Conservation (phyloP, 2,888 invertebrate species). For the Melinopterus prodromus region DNA sequence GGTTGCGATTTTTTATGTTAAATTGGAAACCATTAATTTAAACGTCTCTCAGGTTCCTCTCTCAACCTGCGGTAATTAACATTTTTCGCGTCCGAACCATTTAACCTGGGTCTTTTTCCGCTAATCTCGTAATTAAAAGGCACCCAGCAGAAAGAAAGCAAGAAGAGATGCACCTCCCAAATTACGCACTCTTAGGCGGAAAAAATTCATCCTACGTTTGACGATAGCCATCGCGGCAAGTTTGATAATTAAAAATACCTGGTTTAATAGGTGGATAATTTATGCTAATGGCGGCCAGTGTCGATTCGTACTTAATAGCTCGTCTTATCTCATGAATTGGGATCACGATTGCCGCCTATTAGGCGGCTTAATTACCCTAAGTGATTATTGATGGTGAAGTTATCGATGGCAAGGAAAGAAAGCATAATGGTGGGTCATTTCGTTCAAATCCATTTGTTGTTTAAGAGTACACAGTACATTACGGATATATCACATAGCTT, state of each 20-base stretch:
- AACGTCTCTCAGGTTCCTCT: neutral
- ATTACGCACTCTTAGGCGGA: neutral
- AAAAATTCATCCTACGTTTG: neutral
- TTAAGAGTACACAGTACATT: too few species aligned
- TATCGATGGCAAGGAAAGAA: neutral
- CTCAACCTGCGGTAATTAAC: neutral
- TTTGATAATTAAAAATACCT: neutral
- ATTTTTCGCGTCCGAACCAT: neutral
- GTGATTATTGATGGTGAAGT: neutral
- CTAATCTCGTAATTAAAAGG: neutral
- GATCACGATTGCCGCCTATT: neutral
- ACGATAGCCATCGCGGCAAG: neutral
- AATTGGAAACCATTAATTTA: conserved; percentile 4
- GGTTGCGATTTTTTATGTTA: conserved; percentile 4
- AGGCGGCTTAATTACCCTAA: neutral
- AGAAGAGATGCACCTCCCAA: neutral
- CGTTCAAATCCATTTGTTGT: too few species aligned
- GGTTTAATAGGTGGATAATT: neutral
- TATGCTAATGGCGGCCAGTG: neutral
- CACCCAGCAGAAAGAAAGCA: neutral
- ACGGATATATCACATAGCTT: too few species aligned
- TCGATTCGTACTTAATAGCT: neutral
- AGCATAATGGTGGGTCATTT: neutral
- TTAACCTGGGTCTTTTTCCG: neutral
- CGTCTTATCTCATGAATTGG: neutral